phyloP scores from a whole-genome alignment of 2,888 invertebrate species.

The Harpalus rufipes region DNA sequence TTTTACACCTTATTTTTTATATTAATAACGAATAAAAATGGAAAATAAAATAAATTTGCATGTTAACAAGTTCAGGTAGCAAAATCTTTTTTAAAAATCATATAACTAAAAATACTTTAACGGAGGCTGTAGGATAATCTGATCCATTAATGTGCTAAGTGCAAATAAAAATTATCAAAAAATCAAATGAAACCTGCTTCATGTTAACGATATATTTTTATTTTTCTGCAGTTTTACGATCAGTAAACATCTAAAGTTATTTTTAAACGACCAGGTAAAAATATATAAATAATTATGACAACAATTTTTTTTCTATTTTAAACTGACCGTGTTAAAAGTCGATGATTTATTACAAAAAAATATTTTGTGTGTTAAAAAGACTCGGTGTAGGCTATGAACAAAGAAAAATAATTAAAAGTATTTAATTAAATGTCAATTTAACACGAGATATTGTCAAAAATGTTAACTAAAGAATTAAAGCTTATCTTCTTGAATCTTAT shows the following conservation, averaged over 20 bases:
- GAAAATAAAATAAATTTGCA: too few species aligned
- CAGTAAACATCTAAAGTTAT: not conserved
- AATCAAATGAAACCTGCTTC: not conserved
- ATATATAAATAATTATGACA: too few species aligned
- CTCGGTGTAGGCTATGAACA: too few species aligned
- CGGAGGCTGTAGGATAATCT: not conserved
- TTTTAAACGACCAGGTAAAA: too few species aligned
- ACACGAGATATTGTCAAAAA: too few species aligned
- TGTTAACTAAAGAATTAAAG: too few species aligned
- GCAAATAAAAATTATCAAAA: slow-evolving; percentile 2
- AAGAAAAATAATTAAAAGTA: too few species aligned
- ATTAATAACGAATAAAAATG: not conserved
- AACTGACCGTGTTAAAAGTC: too few species aligned
- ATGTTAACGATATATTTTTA: not conserved
- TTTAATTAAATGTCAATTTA: too few species aligned
- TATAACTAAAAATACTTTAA: not conserved
- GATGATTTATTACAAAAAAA: too few species aligned
- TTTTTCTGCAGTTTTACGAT: not conserved
- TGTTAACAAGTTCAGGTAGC: not conserved
- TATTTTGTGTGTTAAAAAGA: too few species aligned
- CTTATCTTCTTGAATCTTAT: too few species aligned
- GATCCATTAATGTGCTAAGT: not conserved
- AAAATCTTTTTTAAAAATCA: not conserved
- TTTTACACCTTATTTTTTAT: not conserved
- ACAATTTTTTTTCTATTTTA: not conserved